Base-by-base conservation (phyloP, 2,888 invertebrate genomes). In the Bugula neritina region DNA sequence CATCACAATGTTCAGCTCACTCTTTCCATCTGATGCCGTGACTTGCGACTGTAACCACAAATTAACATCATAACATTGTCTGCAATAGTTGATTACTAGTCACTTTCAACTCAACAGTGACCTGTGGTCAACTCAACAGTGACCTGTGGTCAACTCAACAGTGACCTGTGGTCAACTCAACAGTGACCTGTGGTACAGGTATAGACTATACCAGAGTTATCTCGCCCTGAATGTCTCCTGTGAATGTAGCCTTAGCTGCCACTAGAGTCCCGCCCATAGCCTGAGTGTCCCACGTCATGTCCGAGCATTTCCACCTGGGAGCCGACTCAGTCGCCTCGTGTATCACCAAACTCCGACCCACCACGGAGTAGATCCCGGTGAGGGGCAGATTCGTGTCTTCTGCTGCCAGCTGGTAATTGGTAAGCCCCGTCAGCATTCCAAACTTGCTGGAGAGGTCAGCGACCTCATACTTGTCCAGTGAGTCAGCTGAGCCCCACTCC, bases 1-100 rank as follows among this genome's bases (percentile, higher is more conserved):
- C 23, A 93, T 90, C 85, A 94, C 93, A 23, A 96, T 89, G 27
- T 91, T 88, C 0, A 95, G 95, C 78, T 95, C 94, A 80, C 94
- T 93, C 79, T 90, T 87, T 71, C 91, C 92, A 83, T 94, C 94
- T 76, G 87, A 89, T 84, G 94, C 91, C n/a, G 92, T 87, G 31
- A 95, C 87, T 86, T 96, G 95, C 17, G 91, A 90, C 90, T 90
- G 80, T 72, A 86, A 86, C 75, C 73, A 72, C 17, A 73, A 35
- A 43, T 43, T 43, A 10, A 43, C 17, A 43, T 43, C 43, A n/a
- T n/a, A n/a, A n/a, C n/a, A n/a, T n/a, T n/a, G n/a, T n/a, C n/a
- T n/a, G n/a, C n/a, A n/a, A n/a, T n/a, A n/a, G n/a, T n/a, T n/a
- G n/a, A n/a, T n/a, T n/a, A n/a, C n/a, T n/a, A n/a, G n/a, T n/a